Conservation (phyloP, 2,797 vertebrate genomes). For the Coregonus ussuriensis region DNA sequence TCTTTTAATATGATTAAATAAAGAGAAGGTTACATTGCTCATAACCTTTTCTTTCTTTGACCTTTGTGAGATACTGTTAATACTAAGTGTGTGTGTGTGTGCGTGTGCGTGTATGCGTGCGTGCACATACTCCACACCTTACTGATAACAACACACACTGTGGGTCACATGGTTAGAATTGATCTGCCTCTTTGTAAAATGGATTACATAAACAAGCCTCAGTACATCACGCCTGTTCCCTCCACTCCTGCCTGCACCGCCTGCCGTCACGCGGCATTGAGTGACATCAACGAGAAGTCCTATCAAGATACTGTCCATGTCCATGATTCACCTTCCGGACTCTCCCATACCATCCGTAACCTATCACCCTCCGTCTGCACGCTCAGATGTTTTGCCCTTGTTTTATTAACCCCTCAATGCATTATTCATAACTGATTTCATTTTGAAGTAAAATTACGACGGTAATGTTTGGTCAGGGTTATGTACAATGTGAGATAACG, state of each 20-base stretch:
- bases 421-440: conserved; percentile 28
- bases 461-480: neutral
- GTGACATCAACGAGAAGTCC: conserved; percentile 4
- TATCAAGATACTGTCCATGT: conserved; percentile 1
- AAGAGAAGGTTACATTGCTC: too few relatives aligned
- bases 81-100: neutral
- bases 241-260: neutral
- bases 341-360: neutral
- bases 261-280: neutral
- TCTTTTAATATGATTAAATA: too few relatives aligned
- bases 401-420: conserved; percentile 25
- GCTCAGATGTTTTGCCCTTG: conserved; percentile 11
- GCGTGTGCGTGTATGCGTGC: neutral
- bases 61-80: neutral
- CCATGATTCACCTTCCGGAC: conserved; percentile 17
- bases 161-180: conserved; percentile 3
- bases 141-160: neutral
- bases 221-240: neutral
- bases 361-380: neutral
- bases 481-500: conserved; percentile 4
- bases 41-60: too few relatives aligned
- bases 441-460: conserved; percentile 9
- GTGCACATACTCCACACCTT: neutral
- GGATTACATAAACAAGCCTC: conserved; percentile 15
- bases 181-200: conserved; percentile 3